Conservation (phyloP, 2,797 vertebrate genomes). For the Pangasius macronema region DNA sequence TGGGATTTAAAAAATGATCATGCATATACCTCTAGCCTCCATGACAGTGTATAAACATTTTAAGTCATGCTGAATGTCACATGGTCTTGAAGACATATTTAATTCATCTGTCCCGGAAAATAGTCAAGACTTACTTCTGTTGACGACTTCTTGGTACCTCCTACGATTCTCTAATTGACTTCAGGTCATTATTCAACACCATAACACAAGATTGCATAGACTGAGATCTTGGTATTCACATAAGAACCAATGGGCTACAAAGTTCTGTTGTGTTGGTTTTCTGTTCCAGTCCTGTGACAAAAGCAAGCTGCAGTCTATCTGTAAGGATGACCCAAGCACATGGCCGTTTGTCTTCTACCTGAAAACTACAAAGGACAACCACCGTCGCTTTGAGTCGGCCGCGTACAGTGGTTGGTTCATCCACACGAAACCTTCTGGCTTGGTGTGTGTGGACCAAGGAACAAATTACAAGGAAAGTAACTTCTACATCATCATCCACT, state of each 20-base stretch:
- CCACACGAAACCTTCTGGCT: constrained; percentile 47
- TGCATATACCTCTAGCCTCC: background rate
- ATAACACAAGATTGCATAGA: background rate
- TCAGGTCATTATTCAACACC: background rate
- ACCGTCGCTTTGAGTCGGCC: constrained; percentile 72
- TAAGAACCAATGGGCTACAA: background rate
- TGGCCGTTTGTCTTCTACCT: constrained; percentile 78
- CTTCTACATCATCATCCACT: constrained; percentile 52
- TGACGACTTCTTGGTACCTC: too few species aligned
- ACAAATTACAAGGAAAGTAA: background rate
- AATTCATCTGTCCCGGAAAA: background rate
- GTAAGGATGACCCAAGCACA: constrained; percentile 52
- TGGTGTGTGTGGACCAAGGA: background rate
- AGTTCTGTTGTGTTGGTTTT: background rate
- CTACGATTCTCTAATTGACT: too few species aligned
- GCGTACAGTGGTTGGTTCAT: constrained; percentile 73
- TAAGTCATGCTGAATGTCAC: background rate
- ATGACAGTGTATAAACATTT: background rate
- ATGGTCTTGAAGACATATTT: background rate
- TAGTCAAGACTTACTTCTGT: too few species aligned
- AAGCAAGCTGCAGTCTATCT: constrained; percentile 65
- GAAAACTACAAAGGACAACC: constrained; percentile 48
- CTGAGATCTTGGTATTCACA: background rate
- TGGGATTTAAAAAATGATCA: background rate
- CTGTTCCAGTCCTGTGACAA: constrained; percentile 63